phyloP scores from a whole-genome alignment of 2,888 invertebrate species.

The Acanthacorydalis orientalis region DNA sequence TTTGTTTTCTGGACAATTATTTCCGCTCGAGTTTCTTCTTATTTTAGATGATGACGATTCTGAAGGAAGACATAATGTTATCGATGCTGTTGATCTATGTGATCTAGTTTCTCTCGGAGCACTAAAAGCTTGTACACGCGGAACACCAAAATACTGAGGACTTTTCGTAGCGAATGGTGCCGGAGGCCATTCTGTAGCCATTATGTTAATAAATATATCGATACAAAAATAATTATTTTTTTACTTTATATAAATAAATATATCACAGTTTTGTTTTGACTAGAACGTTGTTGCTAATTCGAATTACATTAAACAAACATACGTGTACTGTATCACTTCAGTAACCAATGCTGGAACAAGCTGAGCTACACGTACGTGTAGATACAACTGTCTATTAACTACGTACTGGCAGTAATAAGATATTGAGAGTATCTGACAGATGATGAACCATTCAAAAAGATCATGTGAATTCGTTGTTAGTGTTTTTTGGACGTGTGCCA shows the following conservation, averaged over 20 bases:
- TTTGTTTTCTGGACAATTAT: background rate
- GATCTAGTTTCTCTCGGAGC: background rate
- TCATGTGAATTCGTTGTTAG: too few species aligned
- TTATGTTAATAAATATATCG: background rate
- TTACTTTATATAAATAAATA: too few species aligned
- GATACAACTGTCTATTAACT: too few species aligned
- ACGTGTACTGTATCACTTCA: too few species aligned
- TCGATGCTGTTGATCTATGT: background rate
- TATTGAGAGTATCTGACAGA: too few species aligned
- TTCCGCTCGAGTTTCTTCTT: too few species aligned
- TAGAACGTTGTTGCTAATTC: background rate
- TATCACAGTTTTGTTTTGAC: background rate
- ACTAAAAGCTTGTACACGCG: conserved; percentile 4
- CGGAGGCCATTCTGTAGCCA: conserved; percentile 5
- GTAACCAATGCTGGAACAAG: too few species aligned
- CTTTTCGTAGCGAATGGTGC: background rate
- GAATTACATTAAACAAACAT: background rate
- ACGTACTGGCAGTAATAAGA: too few species aligned
- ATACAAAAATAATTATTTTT: too few species aligned
- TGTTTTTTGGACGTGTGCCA: too few species aligned
- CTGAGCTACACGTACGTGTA: too few species aligned
- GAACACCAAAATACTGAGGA: background rate
- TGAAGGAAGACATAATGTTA: background rate
- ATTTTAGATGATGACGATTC: background rate
- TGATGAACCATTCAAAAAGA: too few species aligned